phyloP scores from a whole-genome alignment of 2,888 invertebrate genomes.

The Panopea generosa region DNA sequence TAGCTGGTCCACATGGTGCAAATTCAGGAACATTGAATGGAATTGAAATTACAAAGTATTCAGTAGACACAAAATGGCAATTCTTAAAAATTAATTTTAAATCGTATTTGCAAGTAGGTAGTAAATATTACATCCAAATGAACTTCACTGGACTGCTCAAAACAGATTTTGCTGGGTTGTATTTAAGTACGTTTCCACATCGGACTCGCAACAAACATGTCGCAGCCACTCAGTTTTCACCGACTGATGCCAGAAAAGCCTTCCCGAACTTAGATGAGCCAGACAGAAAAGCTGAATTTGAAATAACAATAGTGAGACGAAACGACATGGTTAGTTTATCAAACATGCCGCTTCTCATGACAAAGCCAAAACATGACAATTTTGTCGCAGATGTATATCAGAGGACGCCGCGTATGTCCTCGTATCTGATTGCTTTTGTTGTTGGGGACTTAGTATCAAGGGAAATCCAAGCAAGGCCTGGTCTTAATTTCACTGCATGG shows the following conservation, averaged over 20 bases:
- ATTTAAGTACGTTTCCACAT: constrained; percentile 58
- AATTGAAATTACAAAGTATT: background rate
- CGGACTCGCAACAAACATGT: constrained; percentile 85
- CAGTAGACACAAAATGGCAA: constrained; percentile 62
- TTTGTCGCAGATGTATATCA: constrained; percentile 91
- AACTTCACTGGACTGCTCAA: constrained; percentile 90
- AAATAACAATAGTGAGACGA: constrained; percentile 89
- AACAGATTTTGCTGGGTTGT: constrained; percentile 67
- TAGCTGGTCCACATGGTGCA: background rate
- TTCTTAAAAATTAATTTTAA: constrained; percentile 86
- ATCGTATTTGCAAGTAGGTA: constrained; percentile 87
- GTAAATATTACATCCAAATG: constrained; percentile 89
- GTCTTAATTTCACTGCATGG: constrained; percentile 86
- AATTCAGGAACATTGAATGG: background rate
- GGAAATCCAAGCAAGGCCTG: constrained; percentile 17
- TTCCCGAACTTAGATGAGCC: constrained; percentile 98
- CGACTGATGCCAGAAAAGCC: constrained; percentile 95
- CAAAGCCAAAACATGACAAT: constrained; percentile 28
- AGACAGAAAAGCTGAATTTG: constrained; percentile 93
- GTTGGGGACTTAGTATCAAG: constrained; percentile 81
- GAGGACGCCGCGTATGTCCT: constrained; percentile 89
- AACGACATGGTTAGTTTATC: constrained; percentile 67
- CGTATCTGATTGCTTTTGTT: constrained; percentile 84
- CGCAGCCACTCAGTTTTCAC: constrained; percentile 94
- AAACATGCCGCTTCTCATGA: constrained; percentile 67